Base-by-base conservation (phyloP, 2,797 vertebrate genomes). In the Gallinago nigripennis region DNA sequence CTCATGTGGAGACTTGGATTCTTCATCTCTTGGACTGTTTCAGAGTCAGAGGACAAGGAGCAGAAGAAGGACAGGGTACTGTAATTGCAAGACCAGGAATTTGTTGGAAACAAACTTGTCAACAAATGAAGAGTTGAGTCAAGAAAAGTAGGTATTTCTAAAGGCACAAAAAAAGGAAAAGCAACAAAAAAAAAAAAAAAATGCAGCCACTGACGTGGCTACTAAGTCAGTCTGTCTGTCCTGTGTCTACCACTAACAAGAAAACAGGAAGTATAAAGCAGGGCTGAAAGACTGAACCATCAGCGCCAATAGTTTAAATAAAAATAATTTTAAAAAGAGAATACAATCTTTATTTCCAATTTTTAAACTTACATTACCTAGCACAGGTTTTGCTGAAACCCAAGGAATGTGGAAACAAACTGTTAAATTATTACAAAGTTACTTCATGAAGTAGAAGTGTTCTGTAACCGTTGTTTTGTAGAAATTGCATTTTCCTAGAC, bases 271-370 rank as follows among this genome's bases (percentile, higher is more conserved):
- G 10, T 28, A 82, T 87, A 89, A 65, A 51, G 56, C 33, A 20
- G n/a, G 33, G 46, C 37, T 50, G 41, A 90, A 70, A 43, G 13
- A 50, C 11, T 25, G 43, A 92, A 82, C 50, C 4, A 23, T 48
- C 16, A 25, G 14, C 33, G 41, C 27, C 17, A 65, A 31, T 12
- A 61, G 4, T 54, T 68, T 51, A 60, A 72, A 63, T 33, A 53
- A 57, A 48, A 64, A 10, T 8, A 28, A 2, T 61, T 33, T 16
- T 5, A 0, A 6, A 51, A 31, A 53, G n/a, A 51, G 1, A 69
- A n/a, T 8, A 16, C 20, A 23, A 5, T 11, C 28, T 81, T 51
- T 48, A 28, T 86, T 78, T 69, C 51, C 30, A 37, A 11, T 61
- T 56, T 73, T 14, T 73, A 57, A 46, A 81, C 7, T 80, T 64